Evolutionary conservation across 2,888 invertebrate species (phyloP), one percentile per base, ranked within the genome.

Genomic region (Leptopilina syphax): DNA sequence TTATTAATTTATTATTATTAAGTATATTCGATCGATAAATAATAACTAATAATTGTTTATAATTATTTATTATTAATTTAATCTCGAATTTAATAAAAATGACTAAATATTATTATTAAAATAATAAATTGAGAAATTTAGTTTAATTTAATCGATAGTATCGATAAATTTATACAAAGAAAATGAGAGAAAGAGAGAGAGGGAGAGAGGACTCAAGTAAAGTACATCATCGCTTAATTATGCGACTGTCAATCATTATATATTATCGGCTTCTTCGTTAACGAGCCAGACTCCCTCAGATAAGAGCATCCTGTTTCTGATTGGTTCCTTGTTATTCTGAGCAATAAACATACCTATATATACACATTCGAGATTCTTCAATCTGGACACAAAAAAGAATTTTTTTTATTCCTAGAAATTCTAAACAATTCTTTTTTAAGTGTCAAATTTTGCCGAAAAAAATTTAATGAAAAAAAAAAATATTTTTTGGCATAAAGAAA

Each of bases 161-260:
- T 54, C 54, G 54, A 27, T 54, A 41, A 41, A 18, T 81, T 82
- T 87, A 88, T 87, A 87, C 86, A 87, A 86, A 87, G 84, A 83
- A 77, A 83, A 65, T 76, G 84, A 85, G 85, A 44, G 44, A 41
- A 6, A 47, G 9, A 47, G 9, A 50, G 12, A 50, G 50, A 50
- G 10, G 9, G 50, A 47, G 47, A 47, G 47, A 87, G 84, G 83
- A 77, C 83, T 65, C 77, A 84, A 85, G 85, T 85, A 87, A 88
- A 84, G 83, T 82, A 81, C 83, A 81, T 84, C 84, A 68, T 44
- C 77, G 83, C 82, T 84, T 87, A 89, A 89, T 89, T 88, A 89
- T 86, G 85, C 82, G 83, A 84, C 89, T 87, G 89, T 86, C 90
- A 89, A 89, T 90, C 88, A 89, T 87, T 87, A 87, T 87, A 87